phyloP scores from a whole-genome alignment of 2,888 invertebrate species.

The Diarsia rubi region DNA sequence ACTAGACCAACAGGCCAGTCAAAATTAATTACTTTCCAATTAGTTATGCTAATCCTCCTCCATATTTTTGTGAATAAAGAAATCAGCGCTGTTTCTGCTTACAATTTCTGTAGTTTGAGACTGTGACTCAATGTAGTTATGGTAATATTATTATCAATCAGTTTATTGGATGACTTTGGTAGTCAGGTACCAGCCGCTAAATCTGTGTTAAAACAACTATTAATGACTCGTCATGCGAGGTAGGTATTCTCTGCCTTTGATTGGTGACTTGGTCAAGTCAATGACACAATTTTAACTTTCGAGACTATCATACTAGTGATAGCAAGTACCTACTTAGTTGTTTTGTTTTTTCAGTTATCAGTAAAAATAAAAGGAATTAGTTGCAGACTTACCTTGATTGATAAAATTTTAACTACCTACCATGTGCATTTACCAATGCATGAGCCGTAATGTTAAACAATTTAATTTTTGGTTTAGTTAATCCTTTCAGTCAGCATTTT shows the following conservation, averaged over 20 bases:
- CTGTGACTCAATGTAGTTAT: constrained; percentile 7
- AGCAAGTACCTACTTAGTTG: neutral
- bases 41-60: neutral
- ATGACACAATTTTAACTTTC: constrained; percentile 25
- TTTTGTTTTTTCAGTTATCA: constrained; percentile 17
- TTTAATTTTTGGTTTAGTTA: neutral
- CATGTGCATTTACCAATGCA: neutral
- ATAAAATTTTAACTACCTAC: constrained; percentile 5
- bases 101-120: neutral
- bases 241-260: neutral
- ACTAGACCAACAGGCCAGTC: no score
- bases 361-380: neutral
- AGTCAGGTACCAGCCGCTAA: neutral
- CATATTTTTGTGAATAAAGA: neutral
- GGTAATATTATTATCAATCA: neutral
- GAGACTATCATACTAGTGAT: neutral
- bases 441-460: neutral
- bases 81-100: neutral
- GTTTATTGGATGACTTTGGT: constrained; percentile 6
- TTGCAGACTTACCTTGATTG: constrained; percentile 5
- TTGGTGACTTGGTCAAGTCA: neutral
- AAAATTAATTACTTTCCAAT: no score
- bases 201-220: neutral
- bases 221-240: neutral
- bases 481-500: neutral